Evolutionary conservation across 2,888 invertebrate genomes (phyloP), one percentile per base, ranked within the genome.

Genomic region (Brenthis daphne): DNA sequence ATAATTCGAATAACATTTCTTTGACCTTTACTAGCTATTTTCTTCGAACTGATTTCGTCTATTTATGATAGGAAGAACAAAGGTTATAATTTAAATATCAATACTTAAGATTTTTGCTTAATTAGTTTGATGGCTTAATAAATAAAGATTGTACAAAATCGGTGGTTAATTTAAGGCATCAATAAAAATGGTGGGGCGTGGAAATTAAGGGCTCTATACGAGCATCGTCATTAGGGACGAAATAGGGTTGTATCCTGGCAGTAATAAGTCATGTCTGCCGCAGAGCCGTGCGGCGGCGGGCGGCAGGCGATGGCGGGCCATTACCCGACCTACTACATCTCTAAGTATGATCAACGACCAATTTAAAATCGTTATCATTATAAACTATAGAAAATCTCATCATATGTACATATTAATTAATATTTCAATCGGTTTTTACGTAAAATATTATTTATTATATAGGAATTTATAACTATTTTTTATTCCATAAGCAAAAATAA

Each of bases 181-280:
- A 91, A 90, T 90, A 92, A 91, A 90, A 92, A 90, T 90, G 84
- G 87, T 86, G 85, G 88, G 89, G 88, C 87, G 90, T 88, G 87
- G 86, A 89, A 92, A 92, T 92, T 89, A 91, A 91, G 91, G 90
- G 82, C 82, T 83, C 84, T 86, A 84, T 84, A 87, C 87, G 85
- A 87, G 87, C 86, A 83, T 85, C 85, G 88, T 92, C 90, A 91
- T 92, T 92, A 91, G 89, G 90, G 82, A 84, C 86, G 86, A 86
- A 91, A 90, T 90, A 89, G 90, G 92, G 90, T 91, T 90, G 91
- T 91, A 88, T 92, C 89, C 87, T 89, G 87, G 87, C 86, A 87
- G 86, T 86, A 90, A 92, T 92, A 92, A 91, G 91, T 92, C 90
- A 91, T 92, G 92, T 92, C 92, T 87, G 87, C 84, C 86, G 85